Base-by-base conservation (phyloP, 2,113 vertebrate genomes). In the Daboia siamensis region DNA sequence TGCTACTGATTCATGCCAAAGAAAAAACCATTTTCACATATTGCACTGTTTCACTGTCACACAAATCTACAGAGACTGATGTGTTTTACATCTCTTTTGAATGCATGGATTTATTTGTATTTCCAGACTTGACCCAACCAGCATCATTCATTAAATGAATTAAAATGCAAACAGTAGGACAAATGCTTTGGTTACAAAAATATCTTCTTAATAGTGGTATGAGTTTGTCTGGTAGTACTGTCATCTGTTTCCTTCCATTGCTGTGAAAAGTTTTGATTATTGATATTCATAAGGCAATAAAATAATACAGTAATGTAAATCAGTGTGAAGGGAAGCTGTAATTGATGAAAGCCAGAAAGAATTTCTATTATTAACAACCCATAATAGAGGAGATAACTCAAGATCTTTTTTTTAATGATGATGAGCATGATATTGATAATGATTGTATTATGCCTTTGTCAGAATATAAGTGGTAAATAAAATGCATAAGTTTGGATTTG, bases 211-310 rank as follows among this genome's bases (percentile, higher is more conserved):
- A 57, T 46, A 74, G n/a, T 26, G n/a, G 13, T 0, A 0, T 64
- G 80, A 91, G 86, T 90, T 92, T 95, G 90, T 61, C 57, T 90
- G 56, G 55, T 29, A 54, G 12, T 92, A 90, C 89, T 89, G 52
- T 94, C 94, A 80, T 21, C 90, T 95, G 23, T 94, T 95, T 94
- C 91, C 91, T 13, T 92, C 91, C 85, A 95, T 91, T 91, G 13
- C 59, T 90, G 20, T 3, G 88, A 51, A n/a, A 87, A 93, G 12
- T 92, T 93, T 39, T 90, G 39, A 90, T 17, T 92, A 13, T 86
- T 51, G 69, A 88, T 95, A 91, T 54, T 88, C 39, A 89, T 93
- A 89, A 93, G 93, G 80, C 95, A 92, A 85, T 0, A 92, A 74
- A 93, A 74, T 9, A 4, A 92, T 56, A 91, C 94, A 44, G 88